Conservation (phyloP, 2,888 invertebrate species). For the Hemistola chrysoprasaria region DNA sequence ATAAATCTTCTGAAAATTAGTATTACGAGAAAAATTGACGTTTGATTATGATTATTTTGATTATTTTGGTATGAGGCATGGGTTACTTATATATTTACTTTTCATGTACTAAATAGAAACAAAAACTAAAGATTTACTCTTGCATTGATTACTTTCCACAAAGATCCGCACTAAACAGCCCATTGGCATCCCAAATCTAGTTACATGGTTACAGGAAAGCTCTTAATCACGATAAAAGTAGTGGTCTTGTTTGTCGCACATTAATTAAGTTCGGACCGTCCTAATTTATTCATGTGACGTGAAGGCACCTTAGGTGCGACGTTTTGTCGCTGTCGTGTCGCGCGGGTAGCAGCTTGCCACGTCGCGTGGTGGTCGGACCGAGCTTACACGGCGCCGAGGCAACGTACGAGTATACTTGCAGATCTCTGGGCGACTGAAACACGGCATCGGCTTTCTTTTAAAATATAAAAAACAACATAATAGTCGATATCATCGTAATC, state of each 20-base stretch:
- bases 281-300: slow-evolving; percentile 73
- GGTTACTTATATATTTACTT: too few relatives aligned
- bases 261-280: slow-evolving; percentile 67
- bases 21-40: too few relatives aligned
- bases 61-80: too few relatives aligned
- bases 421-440: slow-evolving; percentile 15
- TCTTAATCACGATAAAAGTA: slow-evolving; percentile 67
- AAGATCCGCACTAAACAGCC: slow-evolving; percentile 33
- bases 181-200: slow-evolving; percentile 36
- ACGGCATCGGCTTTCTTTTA: slow-evolving; percentile 23
- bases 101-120: too few relatives aligned
- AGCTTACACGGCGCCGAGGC: slow-evolving; percentile 16
- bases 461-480: not conserved
- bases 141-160: not conserved
- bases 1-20: too few relatives aligned
- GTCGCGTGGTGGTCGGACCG: slow-evolving; percentile 36
- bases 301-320: slow-evolving; percentile 42
- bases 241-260: slow-evolving; percentile 56
- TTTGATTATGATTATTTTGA: too few relatives aligned
- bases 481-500: too few relatives aligned
- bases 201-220: slow-evolving; percentile 39
- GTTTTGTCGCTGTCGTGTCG: slow-evolving; percentile 44
- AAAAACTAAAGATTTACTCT: too few relatives aligned
- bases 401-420: slow-evolving; percentile 8
- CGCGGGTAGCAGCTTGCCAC: slow-evolving; percentile 47